phyloP scores from a whole-genome alignment of 2,797 vertebrate genomes.

The Peromyscus melanophrys region DNA sequence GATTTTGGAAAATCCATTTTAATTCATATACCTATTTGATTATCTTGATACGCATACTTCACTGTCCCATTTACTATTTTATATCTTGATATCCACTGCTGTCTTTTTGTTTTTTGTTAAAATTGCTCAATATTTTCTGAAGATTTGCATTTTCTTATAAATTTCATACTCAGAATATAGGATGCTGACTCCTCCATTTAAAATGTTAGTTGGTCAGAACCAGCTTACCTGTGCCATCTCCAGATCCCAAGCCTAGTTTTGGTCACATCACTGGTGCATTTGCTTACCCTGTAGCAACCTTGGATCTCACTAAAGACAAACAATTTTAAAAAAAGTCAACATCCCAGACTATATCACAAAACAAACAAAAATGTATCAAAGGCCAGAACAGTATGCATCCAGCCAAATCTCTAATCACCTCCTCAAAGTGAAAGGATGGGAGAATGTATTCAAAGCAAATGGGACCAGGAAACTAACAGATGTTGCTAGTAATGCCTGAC shows the following conservation, averaged over 20 bases:
- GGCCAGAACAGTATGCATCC: not conserved
- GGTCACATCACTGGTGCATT: not conserved
- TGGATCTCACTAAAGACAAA: not conserved
- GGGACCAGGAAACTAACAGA: not conserved
- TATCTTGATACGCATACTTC: not conserved
- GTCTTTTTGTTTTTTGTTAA: not conserved
- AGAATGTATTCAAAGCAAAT: not conserved
- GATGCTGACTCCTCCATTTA: not conserved
- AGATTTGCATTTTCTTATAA: not conserved
- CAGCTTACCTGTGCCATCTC: not conserved
- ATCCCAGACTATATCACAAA: not conserved
- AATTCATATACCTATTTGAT: not conserved
- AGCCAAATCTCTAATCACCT: not conserved
- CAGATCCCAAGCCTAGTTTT: not conserved
- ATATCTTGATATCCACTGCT: not conserved
- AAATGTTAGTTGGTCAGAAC: not conserved
- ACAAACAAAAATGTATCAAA: not conserved
- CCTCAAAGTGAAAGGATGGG: not conserved
- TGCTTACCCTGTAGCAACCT: not conserved
- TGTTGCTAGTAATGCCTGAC: not conserved
- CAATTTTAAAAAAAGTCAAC: not conserved
- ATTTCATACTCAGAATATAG: not conserved
- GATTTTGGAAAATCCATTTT: not conserved
- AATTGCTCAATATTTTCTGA: not conserved
- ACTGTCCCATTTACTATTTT: not conserved